phyloP scores from a whole-genome alignment of 2,888 invertebrate genomes.

The Microdon myrmicae region DNA sequence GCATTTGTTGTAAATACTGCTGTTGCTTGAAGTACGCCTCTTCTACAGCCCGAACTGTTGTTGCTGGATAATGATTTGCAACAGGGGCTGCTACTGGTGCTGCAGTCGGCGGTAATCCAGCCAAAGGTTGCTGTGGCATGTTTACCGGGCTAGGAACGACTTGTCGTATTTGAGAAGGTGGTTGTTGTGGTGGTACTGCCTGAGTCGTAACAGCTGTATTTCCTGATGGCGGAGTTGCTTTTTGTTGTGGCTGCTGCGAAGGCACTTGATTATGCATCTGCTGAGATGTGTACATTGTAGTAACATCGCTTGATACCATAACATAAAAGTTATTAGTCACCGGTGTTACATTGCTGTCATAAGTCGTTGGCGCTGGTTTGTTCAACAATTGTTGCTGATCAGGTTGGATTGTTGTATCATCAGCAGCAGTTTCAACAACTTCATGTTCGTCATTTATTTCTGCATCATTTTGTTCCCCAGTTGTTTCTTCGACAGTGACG shows the following conservation, averaged over 20 bases:
- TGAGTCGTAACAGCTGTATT: slow-evolving; percentile 13
- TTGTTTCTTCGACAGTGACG: slow-evolving; percentile 47
- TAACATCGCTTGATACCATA: slow-evolving; percentile 25
- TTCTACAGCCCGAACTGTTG: slow-evolving; percentile 73
- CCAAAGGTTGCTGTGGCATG: slow-evolving; percentile 50
- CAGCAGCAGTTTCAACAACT: slow-evolving; percentile 39
- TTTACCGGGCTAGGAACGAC: slow-evolving; percentile 45
- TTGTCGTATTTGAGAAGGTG: slow-evolving; percentile 30
- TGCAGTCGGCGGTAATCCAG: slow-evolving; percentile 54
- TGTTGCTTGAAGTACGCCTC: slow-evolving; percentile 72
- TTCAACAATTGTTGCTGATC: slow-evolving; percentile 54
- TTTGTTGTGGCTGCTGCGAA: too few relatives aligned
- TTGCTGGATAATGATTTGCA: slow-evolving; percentile 67
- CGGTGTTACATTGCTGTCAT: slow-evolving; percentile 36
- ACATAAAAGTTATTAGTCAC: slow-evolving; percentile 37
- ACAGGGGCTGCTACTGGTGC: slow-evolving; percentile 40
- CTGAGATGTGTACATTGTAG: slow-evolving; percentile 15
- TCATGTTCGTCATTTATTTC: slow-evolving; percentile 50
- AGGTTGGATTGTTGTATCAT: slow-evolving; percentile 53
- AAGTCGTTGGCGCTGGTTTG: slow-evolving; percentile 54
- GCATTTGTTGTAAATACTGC: slow-evolving; percentile 70
- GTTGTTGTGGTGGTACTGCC: slow-evolving; percentile 41
- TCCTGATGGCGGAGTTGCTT: slow-evolving; percentile 50
- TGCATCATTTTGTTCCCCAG: slow-evolving; percentile 25
- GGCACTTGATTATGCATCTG: slow-evolving; percentile 41